A percentile compares a stretch with the other conserved stretches of the same genome.
phyloP scores from a whole-genome alignment of 2,888 invertebrate species.

The Acronicta aceris region DNA sequence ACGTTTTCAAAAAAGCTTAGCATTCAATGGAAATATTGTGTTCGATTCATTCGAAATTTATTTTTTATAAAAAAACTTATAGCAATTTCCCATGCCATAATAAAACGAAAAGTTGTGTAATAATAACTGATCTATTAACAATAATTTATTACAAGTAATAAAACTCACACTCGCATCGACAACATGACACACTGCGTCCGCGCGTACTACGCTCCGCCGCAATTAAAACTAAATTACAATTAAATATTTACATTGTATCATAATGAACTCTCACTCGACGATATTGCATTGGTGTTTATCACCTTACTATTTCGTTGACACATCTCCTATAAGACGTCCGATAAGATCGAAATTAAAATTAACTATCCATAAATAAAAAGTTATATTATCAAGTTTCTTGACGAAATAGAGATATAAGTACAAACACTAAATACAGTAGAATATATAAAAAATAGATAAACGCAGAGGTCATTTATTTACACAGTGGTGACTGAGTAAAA shows the following conservation, averaged over 20 bases:
- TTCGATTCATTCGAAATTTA: too few relatives aligned
- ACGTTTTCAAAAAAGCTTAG: too few relatives aligned
- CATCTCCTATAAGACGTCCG: conserved; percentile 24
- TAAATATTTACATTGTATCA: conserved; percentile 76
- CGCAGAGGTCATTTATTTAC: conserved; percentile 34
- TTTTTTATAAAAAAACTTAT: too few relatives aligned
- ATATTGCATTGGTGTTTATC: conserved; percentile 58
- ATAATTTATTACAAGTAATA: conserved; percentile 86
- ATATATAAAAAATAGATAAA: conserved; percentile 34
- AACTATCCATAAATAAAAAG: conserved; percentile 36
- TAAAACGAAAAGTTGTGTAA: conserved; percentile 53
- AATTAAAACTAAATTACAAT: conserved; percentile 69
- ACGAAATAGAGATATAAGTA: conserved; percentile 40
- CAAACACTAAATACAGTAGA: conserved; percentile 42
- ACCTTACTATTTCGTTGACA: conserved; percentile 20
- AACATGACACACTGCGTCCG: conserved; percentile 77
- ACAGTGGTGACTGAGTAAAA: conserved; percentile 18
- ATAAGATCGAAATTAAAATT: conserved; percentile 30
- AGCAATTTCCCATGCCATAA: too few relatives aligned
- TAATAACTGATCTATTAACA: conserved; percentile 88
- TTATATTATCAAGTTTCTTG: conserved; percentile 9
- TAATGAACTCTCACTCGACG: conserved; percentile 49
- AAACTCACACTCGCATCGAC: conserved; percentile 80
- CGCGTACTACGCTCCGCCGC: conserved; percentile 60
- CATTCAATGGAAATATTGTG: too few relatives aligned